Evolutionary conservation across 2,888 invertebrate species (phyloP).

Genomic region (Drepana falcataria): DNA sequence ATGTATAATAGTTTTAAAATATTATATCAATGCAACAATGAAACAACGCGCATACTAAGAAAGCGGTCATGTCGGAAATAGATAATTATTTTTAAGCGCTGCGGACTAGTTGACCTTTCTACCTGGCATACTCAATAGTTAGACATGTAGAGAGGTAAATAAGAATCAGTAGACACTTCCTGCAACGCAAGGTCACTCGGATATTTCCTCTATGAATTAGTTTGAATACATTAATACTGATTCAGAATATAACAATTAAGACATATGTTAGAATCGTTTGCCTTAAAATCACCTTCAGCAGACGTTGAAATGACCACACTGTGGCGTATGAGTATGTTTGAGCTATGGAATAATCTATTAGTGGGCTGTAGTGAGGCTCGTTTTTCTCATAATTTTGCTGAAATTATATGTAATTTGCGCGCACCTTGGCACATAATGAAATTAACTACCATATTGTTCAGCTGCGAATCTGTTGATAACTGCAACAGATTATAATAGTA

Average conservation of each 20-base stretch:
- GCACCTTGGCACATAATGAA: conserved; percentile 13
- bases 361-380: too few species aligned
- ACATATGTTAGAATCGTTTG: too few species aligned
- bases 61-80: conserved; percentile 37
- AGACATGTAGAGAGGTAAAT: conserved; percentile 32
- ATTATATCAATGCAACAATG: conserved; percentile 1
- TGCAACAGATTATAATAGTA: background rate
- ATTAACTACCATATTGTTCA: conserved; percentile 22
- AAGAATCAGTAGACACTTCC: conserved; percentile 42
- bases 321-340: too few species aligned
- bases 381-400: background rate
- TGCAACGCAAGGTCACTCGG: conserved; percentile 35
- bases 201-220: conserved; percentile 41
- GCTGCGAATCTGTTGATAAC: conserved; percentile 23
- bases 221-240: conserved; percentile 26
- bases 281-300: too few species aligned
- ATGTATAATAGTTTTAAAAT: too few species aligned
- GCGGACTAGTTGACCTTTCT: conserved; percentile 42
- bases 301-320: too few species aligned
- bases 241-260: background rate
- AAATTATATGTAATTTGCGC: conserved; percentile 7
- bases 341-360: background rate
- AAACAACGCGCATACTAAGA: background rate
- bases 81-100: conserved; percentile 15
- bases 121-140: conserved; percentile 32